These are phyloP conservation scores for Emydoidea blandingii DNA, from an alignment of 2,797 vertebrate species.

Conservation along the genomic window DNA sequence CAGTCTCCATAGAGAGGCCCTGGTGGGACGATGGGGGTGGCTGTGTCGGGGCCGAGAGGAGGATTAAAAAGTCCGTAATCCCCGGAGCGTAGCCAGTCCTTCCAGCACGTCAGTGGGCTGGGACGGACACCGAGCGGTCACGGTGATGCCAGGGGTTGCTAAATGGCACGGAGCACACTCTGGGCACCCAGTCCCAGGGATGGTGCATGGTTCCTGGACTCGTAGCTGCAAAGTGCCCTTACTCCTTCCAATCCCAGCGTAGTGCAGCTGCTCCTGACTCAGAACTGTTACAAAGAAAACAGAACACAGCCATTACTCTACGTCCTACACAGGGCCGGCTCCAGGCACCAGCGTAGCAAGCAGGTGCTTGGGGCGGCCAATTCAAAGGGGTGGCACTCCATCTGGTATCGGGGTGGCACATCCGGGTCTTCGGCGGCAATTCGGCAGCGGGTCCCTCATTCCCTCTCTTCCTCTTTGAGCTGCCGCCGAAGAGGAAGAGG, in stretches of 20 bases:
- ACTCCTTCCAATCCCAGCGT: background rate
- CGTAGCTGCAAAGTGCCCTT: background rate
- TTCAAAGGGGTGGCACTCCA: too few relatives aligned
- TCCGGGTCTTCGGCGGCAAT: too few relatives aligned
- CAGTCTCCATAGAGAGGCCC: background rate
- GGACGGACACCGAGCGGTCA: too few relatives aligned
- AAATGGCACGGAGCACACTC: background rate
- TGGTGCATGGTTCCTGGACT: background rate
- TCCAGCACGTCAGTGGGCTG: too few relatives aligned
- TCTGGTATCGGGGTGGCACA: too few relatives aligned
- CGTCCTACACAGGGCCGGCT: background rate
- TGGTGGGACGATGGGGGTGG: accelerated
- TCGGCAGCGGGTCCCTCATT: too few relatives aligned
- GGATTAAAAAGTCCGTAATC: background rate
- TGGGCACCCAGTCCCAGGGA: background rate
- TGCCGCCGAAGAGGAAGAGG: too few relatives aligned
- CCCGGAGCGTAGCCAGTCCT: too few relatives aligned
- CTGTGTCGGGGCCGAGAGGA: background rate
- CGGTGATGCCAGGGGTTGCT: too few relatives aligned
- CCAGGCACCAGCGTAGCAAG: too few relatives aligned
- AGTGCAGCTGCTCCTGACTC: background rate
- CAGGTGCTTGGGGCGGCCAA: too few relatives aligned
- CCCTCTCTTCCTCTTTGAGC: too few relatives aligned
- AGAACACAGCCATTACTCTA: background rate
- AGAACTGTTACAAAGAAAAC: background rate